Percentiles rank a stretch among this genome's conserved stretches.
phyloP scores from a whole-genome alignment of 2,797 vertebrate genomes.

The Eulemur mongoz region DNA sequence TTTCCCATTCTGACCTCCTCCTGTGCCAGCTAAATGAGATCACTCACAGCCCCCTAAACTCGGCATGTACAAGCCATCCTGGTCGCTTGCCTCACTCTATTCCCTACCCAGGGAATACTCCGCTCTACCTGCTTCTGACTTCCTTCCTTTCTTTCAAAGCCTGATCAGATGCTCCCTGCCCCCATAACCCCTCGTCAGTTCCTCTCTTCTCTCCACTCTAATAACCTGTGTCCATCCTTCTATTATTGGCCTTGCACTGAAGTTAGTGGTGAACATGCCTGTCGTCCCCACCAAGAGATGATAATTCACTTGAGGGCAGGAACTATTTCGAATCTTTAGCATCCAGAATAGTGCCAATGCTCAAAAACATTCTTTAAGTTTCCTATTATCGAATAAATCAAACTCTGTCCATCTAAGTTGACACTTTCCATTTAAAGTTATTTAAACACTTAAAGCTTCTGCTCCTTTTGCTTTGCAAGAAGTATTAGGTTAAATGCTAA shows the following conservation, averaged over 20 bases:
- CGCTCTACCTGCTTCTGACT: background rate
- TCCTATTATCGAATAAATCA: background rate
- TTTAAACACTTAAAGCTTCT: background rate
- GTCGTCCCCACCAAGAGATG: background rate
- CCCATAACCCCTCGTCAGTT: background rate
- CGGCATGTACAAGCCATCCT: background rate
- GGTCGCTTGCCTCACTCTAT: background rate
- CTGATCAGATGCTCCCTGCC: background rate
- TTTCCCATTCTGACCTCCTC: background rate
- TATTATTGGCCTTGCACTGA: background rate
- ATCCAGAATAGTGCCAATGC: background rate
- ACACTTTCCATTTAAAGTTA: background rate
- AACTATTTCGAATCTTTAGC: background rate
- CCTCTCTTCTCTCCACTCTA: background rate
- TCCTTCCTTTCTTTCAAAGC: background rate
- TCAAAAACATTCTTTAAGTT: background rate
- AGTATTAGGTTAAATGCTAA: background rate
- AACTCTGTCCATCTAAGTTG: background rate
- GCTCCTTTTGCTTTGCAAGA: slow-evolving; percentile 8
- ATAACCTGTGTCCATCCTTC: background rate
- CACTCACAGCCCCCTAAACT: background rate
- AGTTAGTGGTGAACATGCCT: background rate
- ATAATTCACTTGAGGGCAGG: background rate
- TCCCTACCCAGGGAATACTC: background rate
- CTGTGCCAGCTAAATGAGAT: background rate